phyloP scores from a whole-genome alignment of 2,797 vertebrate species.

The Myotis pilosus region DNA sequence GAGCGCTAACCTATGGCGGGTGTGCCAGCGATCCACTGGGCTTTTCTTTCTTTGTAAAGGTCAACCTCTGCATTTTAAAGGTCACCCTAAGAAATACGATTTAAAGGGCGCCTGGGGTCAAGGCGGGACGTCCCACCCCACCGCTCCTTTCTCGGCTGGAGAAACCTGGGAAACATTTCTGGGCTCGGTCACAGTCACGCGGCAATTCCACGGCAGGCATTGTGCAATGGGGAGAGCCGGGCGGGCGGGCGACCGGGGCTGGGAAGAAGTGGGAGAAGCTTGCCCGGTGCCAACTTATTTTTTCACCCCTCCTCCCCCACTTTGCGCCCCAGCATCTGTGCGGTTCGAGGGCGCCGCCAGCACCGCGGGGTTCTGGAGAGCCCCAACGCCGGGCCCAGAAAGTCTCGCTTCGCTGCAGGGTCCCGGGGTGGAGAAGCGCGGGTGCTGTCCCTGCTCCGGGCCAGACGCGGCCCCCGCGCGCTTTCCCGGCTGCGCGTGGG shows the following conservation, averaged over 20 bases:
- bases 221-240: constrained; percentile 39
- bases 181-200: constrained; percentile 38
- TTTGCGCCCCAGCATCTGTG: accelerated
- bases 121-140: background rate
- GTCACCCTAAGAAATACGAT: background rate
- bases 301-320: background rate
- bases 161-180: constrained; percentile 25
- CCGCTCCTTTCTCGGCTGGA: background rate
- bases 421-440: no score
- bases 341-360: background rate
- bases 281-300: background rate
- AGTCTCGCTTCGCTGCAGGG: no score
- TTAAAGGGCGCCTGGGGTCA: background rate
- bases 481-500: accelerated
- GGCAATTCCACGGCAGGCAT: constrained; percentile 19
- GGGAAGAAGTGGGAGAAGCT: background rate
- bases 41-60: background rate
- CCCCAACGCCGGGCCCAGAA: background rate
- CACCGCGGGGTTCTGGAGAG: background rate
- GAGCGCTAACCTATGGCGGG: background rate
- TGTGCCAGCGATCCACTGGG: background rate
- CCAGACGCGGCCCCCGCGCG: background rate
- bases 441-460: accelerated
- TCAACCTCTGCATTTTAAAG: background rate
- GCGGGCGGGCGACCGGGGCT: background rate